phyloP scores from a whole-genome alignment of 30 jellyfish, hydroid and myxozoan species.

The Aurelia sp. region DNA sequence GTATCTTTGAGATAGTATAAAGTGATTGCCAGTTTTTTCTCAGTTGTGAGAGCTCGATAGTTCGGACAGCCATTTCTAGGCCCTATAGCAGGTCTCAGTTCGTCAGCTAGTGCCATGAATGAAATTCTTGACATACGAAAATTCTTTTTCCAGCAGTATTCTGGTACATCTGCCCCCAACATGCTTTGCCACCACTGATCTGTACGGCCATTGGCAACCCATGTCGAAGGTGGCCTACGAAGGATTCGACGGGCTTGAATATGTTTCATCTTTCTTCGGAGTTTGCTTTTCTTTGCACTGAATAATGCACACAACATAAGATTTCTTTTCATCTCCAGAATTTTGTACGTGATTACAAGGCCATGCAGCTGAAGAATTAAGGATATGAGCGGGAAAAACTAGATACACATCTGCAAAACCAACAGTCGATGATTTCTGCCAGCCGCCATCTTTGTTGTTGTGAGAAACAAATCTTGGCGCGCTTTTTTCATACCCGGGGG shows the following conservation, averaged over 20 bases:
- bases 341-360: constrained; percentile 30
- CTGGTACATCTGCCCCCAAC: constrained; percentile 53
- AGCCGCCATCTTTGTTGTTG: constrained; percentile 36
- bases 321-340: constrained; percentile 35
- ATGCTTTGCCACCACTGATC: constrained; percentile 61
- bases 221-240: constrained; percentile 20
- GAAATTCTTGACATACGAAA: constrained; percentile 47
- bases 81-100: constrained; percentile 16
- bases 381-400: constrained; percentile 18
- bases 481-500: no score
- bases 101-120: constrained; percentile 13
- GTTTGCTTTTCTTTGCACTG: constrained; percentile 40
- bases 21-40: no score
- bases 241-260: constrained; percentile 32
- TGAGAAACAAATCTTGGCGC: no score
- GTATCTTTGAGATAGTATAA: no score
- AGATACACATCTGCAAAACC: constrained; percentile 1
- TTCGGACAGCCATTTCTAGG: constrained; percentile 52
- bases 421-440: constrained; percentile 15
- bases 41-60: constrained; percentile 17
- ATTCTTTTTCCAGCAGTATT: constrained; percentile 33
- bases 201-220: constrained; percentile 50
- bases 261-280: constrained; percentile 37
- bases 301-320: constrained; percentile 32
- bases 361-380: constrained; percentile 38